phyloP scores from a whole-genome alignment of 2,888 invertebrate genomes.

The Idaea aversata region DNA sequence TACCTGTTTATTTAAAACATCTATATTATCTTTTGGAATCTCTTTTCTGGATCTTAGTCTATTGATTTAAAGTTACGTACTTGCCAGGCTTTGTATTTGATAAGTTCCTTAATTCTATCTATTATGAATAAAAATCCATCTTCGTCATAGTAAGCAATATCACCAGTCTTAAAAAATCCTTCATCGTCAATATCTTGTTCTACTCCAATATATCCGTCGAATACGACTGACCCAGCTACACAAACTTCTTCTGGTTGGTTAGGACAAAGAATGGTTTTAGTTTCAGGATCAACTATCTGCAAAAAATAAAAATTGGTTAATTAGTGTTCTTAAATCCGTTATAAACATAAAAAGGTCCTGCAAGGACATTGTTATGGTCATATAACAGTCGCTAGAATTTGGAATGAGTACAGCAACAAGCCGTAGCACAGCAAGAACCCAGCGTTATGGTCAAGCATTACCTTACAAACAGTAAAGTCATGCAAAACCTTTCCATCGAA shows the following conservation, averaged over 20 bases:
- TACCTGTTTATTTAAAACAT: constrained; percentile 42
- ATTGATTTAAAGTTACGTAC: constrained; percentile 24
- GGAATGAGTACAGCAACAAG: no score
- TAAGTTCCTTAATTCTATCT: constrained; percentile 53
- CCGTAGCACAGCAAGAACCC: no score
- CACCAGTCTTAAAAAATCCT: constrained; percentile 83
- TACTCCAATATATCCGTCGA: constrained; percentile 86
- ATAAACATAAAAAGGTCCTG: no score
- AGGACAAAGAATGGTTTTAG: constrained; percentile 80
- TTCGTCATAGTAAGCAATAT: constrained; percentile 51
- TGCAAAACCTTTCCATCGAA: no score
- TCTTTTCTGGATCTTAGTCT: not conserved
- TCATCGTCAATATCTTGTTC: constrained; percentile 82
- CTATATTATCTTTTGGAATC: not conserved
- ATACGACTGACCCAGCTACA: constrained; percentile 85
- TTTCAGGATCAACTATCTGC: constrained; percentile 77
- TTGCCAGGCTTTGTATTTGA: constrained; percentile 53
- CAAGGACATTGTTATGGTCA: no score
- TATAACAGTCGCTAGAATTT: no score
- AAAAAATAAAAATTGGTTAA: constrained; percentile 5
- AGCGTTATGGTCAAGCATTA: no score
- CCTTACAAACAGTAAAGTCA: no score
- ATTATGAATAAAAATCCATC: constrained; percentile 47
- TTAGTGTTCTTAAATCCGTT: no score
- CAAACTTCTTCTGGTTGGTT: constrained; percentile 88